phyloP scores from a whole-genome alignment of 37 sponge, comb jelly and placozoan species.

The Chondrilla cf. caribensis region DNA sequence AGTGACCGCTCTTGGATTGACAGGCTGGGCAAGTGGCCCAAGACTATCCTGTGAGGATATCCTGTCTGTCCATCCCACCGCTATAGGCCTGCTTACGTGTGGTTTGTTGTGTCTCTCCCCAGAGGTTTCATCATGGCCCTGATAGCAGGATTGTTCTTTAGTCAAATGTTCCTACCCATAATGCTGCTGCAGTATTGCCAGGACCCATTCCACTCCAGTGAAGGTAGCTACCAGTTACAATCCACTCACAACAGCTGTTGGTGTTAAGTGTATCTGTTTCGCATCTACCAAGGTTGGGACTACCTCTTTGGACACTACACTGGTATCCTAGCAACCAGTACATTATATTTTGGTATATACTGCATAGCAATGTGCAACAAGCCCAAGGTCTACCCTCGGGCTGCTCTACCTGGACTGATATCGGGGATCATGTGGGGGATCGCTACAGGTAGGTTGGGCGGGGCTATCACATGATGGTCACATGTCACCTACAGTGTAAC shows the following conservation, averaged over 20 bases:
- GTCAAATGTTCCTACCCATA: slow-evolving; percentile 49
- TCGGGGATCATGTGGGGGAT: slow-evolving; percentile 89
- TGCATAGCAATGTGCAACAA: slow-evolving; percentile 47
- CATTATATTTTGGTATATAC: slow-evolving; percentile 65
- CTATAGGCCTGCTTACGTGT: background rate
- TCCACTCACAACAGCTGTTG: too few species aligned
- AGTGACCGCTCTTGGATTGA: slow-evolving; percentile 73
- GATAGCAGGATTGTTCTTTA: slow-evolving; percentile 60
- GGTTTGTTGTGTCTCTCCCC: background rate
- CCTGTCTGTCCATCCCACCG: background rate
- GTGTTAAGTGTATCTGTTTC: too few species aligned
- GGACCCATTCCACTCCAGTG: slow-evolving; percentile 42
- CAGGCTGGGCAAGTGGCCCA: slow-evolving; percentile 64
- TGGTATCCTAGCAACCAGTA: slow-evolving; percentile 76
- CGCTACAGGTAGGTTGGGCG: slow-evolving; percentile 50
- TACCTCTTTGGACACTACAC: slow-evolving; percentile 71
- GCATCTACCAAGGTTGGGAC: slow-evolving; percentile 60
- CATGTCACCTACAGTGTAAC: too few species aligned
- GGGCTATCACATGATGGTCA: too few species aligned
- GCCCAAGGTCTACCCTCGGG: slow-evolving; percentile 67
- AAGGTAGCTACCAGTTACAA: slow-evolving; percentile 48
- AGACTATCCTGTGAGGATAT: slow-evolving; percentile 46
- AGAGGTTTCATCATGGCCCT: slow-evolving; percentile 67
- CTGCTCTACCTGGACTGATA: slow-evolving; percentile 72
- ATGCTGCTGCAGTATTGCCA: slow-evolving; percentile 49